Base-by-base conservation (phyloP, 2,888 invertebrate genomes). In the Andrena hattorfiana region DNA sequence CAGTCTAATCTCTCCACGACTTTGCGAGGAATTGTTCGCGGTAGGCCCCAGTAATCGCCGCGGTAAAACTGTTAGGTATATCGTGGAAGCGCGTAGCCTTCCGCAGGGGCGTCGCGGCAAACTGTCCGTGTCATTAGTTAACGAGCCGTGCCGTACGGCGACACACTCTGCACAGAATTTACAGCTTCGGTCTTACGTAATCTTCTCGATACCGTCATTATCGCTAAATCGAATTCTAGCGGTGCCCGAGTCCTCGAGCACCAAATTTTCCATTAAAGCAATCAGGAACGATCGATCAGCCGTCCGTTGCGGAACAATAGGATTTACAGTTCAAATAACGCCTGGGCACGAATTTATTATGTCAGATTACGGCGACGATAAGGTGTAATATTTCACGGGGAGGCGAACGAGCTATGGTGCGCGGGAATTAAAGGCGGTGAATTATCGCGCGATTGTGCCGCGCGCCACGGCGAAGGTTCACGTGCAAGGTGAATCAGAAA, bases 401-500 rank as follows among this genome's bases (percentile, higher is more conserved):
- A 30, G 62, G 48, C 26, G 54, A 48, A 20, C 8, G 69, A 56
- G 56, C n/a, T 26, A 30, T 20, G n/a, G 59, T 26, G 42, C 7
- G 7, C 28, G 16, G 54, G 23, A 23, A 71, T 35, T 66, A 20
- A n/a, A 48, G 0, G n/a, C 0, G 23, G 67, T 56, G 67, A 79
- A 79, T 68, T 72, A 81, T 71, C 66, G 51, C 32, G 60, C 23
- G 35, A 69, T 60, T 69, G n/a, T 62, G 42, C 13, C 20, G 28
- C 64, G 48, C 68, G 72, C 28, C 48, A 56, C 63, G 68, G 56
- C n/a, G 63, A 64, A 81, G 82, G 83, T 85, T 83, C 79, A 68
- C 73, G 68, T 73, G 85, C 80, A 83, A 85, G 83, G 83, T 85
- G 73, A 85, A 73, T 77, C 77, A 51, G 68, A 86, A 85, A 85